Conservation (phyloP, 2,888 invertebrate species). For the Drosophila silvestris region DNA sequence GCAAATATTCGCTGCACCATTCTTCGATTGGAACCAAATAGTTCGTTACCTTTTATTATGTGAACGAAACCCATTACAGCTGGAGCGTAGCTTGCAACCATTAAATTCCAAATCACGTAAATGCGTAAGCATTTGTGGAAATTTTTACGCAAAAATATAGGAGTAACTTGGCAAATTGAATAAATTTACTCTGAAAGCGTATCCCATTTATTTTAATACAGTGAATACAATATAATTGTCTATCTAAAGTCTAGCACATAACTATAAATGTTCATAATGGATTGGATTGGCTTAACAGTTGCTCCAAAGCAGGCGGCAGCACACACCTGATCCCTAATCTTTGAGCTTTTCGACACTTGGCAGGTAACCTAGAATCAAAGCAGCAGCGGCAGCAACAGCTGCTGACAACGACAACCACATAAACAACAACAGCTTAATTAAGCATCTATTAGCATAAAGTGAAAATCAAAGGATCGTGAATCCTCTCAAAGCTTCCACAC, state of each 20-base stretch:
- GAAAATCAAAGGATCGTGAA: constrained; percentile 24
- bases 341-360: constrained; percentile 21
- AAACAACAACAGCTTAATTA: constrained; percentile 50
- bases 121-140: background rate
- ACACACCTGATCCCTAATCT: constrained; percentile 13
- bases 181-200: background rate
- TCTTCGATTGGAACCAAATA: background rate
- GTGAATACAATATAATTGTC: background rate
- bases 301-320: background rate
- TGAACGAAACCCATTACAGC: background rate
- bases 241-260: background rate
- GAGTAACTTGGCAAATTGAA: background rate
- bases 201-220: background rate
- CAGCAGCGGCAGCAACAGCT: constrained; percentile 10
- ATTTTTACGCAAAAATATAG: background rate
- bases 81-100: background rate
- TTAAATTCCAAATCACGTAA: background rate
- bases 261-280: background rate
- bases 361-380: constrained; percentile 11
- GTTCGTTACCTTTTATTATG: background rate
- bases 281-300: background rate
- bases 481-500: constrained; percentile 43
- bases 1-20: constrained; percentile 6
- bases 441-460: constrained; percentile 58
- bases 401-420: constrained; percentile 15